These are phyloP conservation scores for Trogon melanurus DNA, from an alignment of 2,113 vertebrate genomes.

Conservation along the genomic window DNA sequence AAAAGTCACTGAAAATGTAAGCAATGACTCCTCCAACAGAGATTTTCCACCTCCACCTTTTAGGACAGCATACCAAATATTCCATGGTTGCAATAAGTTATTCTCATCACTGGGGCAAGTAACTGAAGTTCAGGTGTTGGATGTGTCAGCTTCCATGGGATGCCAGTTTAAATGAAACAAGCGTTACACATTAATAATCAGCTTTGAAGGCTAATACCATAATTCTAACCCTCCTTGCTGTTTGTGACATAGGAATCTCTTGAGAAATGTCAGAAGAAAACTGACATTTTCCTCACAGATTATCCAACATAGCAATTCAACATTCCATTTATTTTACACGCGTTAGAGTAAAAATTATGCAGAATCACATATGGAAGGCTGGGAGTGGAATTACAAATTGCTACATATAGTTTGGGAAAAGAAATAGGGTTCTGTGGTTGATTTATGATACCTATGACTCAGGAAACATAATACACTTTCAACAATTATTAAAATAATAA, in stretches of 20 bases:
- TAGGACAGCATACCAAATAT: neutral
- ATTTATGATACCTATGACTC: neutral
- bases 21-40: neutral
- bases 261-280: constrained; percentile 32
- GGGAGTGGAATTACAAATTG: neutral
- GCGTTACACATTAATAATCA: constrained; percentile 25
- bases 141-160: constrained; percentile 24
- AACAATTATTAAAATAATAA: neutral
- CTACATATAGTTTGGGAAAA: neutral
- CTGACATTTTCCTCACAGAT: constrained; percentile 3
- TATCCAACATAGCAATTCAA: neutral
- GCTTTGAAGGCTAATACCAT: constrained; percentile 40
- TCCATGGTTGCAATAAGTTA: neutral
- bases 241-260: constrained; percentile 11
- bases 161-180: constrained; percentile 47
- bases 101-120: neutral
- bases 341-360: neutral
- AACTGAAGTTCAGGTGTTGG: constrained; percentile 18
- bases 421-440: neutral
- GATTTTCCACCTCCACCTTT: constrained; percentile 18
- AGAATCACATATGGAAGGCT: neutral
- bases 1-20: constrained; percentile 44
- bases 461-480: neutral
- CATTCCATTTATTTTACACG: neutral
- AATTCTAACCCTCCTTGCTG: constrained; percentile 10